A percentile compares a stretch with the other conserved stretches of the same genome.
These are phyloP conservation scores for Phoenoteleia sp. DNA, from an alignment of 2,888 invertebrate species.

Conservation along the genomic window DNA sequence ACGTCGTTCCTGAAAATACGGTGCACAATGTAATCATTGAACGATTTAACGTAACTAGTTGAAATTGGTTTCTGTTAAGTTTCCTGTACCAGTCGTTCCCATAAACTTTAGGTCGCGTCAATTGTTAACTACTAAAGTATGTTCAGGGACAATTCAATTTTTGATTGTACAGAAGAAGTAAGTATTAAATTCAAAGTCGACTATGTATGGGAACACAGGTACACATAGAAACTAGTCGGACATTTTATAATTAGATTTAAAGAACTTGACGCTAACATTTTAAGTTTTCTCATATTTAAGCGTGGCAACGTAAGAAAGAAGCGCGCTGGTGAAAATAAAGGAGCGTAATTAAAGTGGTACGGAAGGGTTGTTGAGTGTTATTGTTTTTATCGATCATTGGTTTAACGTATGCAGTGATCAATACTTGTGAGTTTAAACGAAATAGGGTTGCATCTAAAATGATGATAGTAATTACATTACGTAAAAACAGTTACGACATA, in stretches of 20 bases:
- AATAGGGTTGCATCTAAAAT: constrained; percentile 39
- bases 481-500: constrained; percentile 50
- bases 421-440: constrained; percentile 40
- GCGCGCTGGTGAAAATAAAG: constrained; percentile 25
- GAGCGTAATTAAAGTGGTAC: constrained; percentile 38
- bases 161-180: too few species aligned
- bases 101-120: constrained; percentile 16
- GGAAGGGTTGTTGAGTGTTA: constrained; percentile 39
- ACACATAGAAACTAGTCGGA: too few species aligned
- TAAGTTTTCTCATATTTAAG: not conserved
- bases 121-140: constrained; percentile 17
- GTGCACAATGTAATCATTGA: constrained; percentile 46
- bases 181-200: too few species aligned
- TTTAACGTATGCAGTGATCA: constrained; percentile 35
- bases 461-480: constrained; percentile 44
- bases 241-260: too few species aligned
- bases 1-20: constrained; percentile 93
- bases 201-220: too few species aligned
- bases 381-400: constrained; percentile 52
- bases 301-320: not conserved
- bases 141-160: constrained; percentile 1
- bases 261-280: too few species aligned
- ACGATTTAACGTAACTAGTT: constrained; percentile 47
- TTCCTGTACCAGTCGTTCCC: not conserved
- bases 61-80: constrained; percentile 27